These are phyloP conservation scores for Lagorchestes hirsutus DNA, from an alignment of 2,797 vertebrate species.

Conservation along the genomic window DNA sequence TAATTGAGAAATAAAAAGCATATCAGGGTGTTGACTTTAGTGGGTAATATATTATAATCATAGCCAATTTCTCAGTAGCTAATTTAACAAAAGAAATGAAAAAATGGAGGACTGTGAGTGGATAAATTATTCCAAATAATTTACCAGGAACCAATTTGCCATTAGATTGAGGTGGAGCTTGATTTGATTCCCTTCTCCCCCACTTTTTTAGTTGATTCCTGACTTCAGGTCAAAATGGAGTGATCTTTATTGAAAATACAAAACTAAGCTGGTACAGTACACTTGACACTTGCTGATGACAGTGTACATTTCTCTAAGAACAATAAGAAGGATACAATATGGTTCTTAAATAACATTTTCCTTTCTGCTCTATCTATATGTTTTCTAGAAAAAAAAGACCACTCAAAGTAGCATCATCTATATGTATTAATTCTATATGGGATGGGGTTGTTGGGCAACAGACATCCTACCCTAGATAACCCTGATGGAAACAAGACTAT, in stretches of 20 bases:
- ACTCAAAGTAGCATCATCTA: not conserved
- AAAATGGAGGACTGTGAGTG: not conserved
- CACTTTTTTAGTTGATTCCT: not conserved
- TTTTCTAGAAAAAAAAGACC: not conserved
- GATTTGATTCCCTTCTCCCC: not conserved
- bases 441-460: not conserved
- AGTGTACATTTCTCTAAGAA: not conserved
- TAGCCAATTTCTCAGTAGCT: not conserved
- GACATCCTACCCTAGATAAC: not conserved
- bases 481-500: not conserved
- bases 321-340: not conserved
- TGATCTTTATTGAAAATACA: not conserved
- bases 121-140: not conserved
- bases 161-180: not conserved
- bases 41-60: not conserved
- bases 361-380: not conserved
- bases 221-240: not conserved
- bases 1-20: not conserved
- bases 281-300: not conserved
- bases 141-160: not conserved
- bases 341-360: not conserved
- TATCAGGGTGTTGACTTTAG: not conserved
- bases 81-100: conserved; percentile 3
- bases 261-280: not conserved
- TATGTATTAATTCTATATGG: not conserved